Evolutionary conservation across 2,113 vertebrate species (phyloP).

Genomic region (Larimichthys crocea): DNA sequence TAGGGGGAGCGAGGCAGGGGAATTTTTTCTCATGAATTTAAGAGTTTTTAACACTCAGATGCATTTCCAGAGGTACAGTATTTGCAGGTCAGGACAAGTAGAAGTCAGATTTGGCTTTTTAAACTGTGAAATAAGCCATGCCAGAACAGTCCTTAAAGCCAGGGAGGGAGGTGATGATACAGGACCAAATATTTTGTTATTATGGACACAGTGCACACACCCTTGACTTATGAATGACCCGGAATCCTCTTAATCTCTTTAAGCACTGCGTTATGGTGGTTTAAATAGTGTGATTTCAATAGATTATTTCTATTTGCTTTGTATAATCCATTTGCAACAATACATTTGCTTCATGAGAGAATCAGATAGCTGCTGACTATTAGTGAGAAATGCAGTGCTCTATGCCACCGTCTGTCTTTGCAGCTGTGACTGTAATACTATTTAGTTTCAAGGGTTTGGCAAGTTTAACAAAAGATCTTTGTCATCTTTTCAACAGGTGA

Average conservation of each 20-base stretch:
- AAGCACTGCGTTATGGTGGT: constrained; percentile 7
- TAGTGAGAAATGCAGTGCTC: constrained; percentile 20
- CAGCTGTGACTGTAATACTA: constrained; percentile 12
- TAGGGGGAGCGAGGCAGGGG: not conserved
- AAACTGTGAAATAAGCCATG: too few relatives aligned
- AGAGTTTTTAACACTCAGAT: not conserved
- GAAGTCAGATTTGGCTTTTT: not conserved
- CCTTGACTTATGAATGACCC: constrained; percentile 10
- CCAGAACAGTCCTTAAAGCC: not conserved
- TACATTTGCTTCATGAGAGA: not conserved
- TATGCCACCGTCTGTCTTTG: constrained; percentile 29
- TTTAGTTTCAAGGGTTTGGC: constrained; percentile 33
- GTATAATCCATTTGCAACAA: constrained; percentile 22
- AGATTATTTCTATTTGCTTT: constrained; percentile 29
- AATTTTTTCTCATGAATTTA: not conserved
- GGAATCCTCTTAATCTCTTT: constrained; percentile 18
- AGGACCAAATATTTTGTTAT: constrained; percentile 1
- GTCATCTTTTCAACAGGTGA: constrained; percentile 35
- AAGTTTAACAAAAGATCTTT: constrained; percentile 46
- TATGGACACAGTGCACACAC: constrained; percentile 15
- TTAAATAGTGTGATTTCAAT: constrained; percentile 22
- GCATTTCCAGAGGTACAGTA: not conserved
- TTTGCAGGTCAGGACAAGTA: not conserved
- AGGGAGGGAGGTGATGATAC: not conserved
- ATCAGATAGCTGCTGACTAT: constrained; percentile 6